Evolutionary conservation across 2,888 invertebrate genomes (phyloP), one percentile per base, ranked within the genome.

Genomic region (Metallyticus violacea): DNA sequence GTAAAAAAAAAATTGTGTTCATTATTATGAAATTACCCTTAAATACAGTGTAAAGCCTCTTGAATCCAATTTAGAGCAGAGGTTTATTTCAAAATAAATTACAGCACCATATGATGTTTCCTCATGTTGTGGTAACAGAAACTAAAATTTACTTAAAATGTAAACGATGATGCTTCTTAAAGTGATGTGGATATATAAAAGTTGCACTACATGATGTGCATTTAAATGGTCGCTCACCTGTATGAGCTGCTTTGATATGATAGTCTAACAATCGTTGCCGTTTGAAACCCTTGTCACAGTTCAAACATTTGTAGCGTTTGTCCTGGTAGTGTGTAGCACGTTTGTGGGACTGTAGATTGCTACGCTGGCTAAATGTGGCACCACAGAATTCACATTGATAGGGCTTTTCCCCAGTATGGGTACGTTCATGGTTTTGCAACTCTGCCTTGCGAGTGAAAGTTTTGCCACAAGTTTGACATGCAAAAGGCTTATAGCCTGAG

Each of bases 181-280:
- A 96, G 89, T 96, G 97, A 90, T 96, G 96, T 0, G 96, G 96
- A 91, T 97, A 97, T 77, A 96, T 96, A 91, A 97, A 97, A 0
- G 95, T 95, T 0, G 97, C 95, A 22, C 93, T 92, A 89, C 97
- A 97, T 0, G 94, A 92, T 0, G 93, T 93, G 90, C 97, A 97
- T 89, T 95, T 94, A 87, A 95, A 94, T 0, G 97, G 96, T 0
- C 97, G 93, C 91, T 97, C 96, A 26, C 96, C 96, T 0, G 96
- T 96, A 91, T 97, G 97, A 0, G 94, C 94, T 6, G 97, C 95
- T 91, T 96, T 96, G 89, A 95, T 94, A 91, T 97, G 97, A 91
- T 97, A 97, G 90, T 97, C 96, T 1, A 97, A 91, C 25, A 97
- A 91, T 79, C 97, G 94, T 88, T 94, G 90, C 6, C 95, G 91